Evolutionary conservation across 2,797 vertebrate species (phyloP), one percentile per base, ranked within the genome.

Genomic region (Dicrostonyx torquatus): DNA sequence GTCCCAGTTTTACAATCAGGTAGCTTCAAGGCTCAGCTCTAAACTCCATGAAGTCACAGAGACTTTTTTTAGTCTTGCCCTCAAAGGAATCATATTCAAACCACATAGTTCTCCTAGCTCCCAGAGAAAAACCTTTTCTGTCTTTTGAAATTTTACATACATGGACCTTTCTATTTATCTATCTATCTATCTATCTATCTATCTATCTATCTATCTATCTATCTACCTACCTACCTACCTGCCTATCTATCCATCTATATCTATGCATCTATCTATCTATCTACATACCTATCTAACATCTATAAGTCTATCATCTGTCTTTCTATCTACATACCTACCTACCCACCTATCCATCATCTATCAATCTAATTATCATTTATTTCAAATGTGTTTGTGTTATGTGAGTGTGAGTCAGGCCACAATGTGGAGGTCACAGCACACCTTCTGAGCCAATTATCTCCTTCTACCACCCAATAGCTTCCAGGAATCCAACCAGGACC

Each of bases 11-110:
- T 78, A 84, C 4, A 68, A 43, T 12, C 22, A 76, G 37, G 43
- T 83, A 90, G 43, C 70, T 92, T 87, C 94, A 96, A 94, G 90
- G 34, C 72, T 82, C 18, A 37, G 48, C 17, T 84, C 14, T 55
- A 77, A 83, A 90, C 55, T 89, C 80, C 31, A 60, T 70, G n/a
- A 93, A 94, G 48, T 94, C 55, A 58, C 48, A 91, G 62, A 70
- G 26, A 75, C 77, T 91, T 91, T 84, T 84, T 31, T 48, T 7
- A 87, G 29, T n/a, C 40, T 91, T 91, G 50, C 60, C 43, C 82
- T 89, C 24, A 50, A 92, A 72, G 60, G 85, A 96, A 82, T 89
- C 87, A 91, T 89, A 94, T 80, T 45, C 90, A 93, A 96, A 91
- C 66, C 43, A 72, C 3, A 31, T 60, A 58, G 29, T 80, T 92